Evolutionary conservation across 2,888 invertebrate species (phyloP).

Genomic region (Parasteatoda lunata): DNA sequence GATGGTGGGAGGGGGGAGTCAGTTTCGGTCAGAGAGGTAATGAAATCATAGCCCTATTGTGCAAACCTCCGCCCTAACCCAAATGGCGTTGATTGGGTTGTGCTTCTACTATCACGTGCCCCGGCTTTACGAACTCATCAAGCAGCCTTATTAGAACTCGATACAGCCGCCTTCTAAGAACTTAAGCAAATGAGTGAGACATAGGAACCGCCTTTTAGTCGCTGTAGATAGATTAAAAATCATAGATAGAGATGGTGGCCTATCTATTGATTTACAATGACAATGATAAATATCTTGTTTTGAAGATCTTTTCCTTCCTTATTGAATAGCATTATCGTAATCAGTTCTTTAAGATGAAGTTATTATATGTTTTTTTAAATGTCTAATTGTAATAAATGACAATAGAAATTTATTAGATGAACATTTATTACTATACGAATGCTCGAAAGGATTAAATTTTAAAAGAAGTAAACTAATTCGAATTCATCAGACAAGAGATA

Average conservation of each 20-base stretch:
- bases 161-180: slow-evolving; percentile 17
- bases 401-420: too few relatives aligned
- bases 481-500: too few relatives aligned
- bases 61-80: slow-evolving; percentile 58
- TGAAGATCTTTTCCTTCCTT: too few relatives aligned
- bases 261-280: too few relatives aligned
- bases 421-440: too few relatives aligned
- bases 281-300: too few relatives aligned
- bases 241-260: background rate
- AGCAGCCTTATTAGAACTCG: slow-evolving; percentile 50
- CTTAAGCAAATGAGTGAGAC: slow-evolving; percentile 55
- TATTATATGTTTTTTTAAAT: too few relatives aligned
- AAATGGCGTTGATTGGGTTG: slow-evolving; percentile 65
- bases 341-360: too few relatives aligned
- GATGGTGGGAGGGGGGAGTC: background rate
- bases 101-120: slow-evolving; percentile 16
- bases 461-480: too few relatives aligned
- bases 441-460: too few relatives aligned
- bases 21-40: slow-evolving; percentile 55
- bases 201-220: slow-evolving; percentile 34
- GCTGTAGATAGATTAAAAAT: slow-evolving; percentile 2
- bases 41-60: slow-evolving; percentile 67
- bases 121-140: slow-evolving; percentile 56
- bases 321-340: too few relatives aligned
- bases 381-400: too few relatives aligned